phyloP scores from a whole-genome alignment of 1,140 invertebrate species.

The Monomorium pharaonis region DNA sequence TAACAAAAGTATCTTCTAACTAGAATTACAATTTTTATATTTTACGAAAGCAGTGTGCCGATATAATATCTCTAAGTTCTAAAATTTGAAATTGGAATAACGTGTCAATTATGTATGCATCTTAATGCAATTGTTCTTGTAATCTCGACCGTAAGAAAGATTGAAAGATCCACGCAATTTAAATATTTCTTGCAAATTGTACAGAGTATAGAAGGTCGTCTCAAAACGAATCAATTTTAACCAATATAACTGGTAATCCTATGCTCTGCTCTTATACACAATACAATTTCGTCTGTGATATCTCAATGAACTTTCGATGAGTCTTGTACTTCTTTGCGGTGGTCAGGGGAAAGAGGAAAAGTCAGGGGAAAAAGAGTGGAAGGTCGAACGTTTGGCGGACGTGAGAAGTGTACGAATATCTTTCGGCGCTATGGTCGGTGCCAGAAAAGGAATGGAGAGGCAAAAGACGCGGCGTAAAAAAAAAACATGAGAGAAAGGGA shows the following conservation, averaged over 20 bases:
- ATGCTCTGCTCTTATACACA: background rate
- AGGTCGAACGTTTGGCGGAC: constrained; percentile 27
- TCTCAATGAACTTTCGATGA: constrained; percentile 19
- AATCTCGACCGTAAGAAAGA: background rate
- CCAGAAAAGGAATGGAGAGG: constrained; percentile 30
- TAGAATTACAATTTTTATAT: background rate
- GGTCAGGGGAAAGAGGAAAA: constrained; percentile 8
- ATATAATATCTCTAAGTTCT: background rate
- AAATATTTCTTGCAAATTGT: background rate
- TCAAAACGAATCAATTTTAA: background rate
- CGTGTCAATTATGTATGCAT: background rate
- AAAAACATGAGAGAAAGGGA: background rate
- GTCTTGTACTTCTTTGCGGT: background rate
- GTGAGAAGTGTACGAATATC: constrained; percentile 47
- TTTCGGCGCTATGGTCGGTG: constrained; percentile 12
- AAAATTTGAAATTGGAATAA: background rate
- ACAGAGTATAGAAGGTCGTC: background rate
- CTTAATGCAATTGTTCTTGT: background rate
- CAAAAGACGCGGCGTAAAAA: background rate
- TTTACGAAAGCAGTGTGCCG: background rate
- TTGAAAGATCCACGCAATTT: background rate
- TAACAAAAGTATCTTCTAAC: background rate
- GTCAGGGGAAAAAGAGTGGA: background rate
- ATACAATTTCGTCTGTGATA: constrained; percentile 18
- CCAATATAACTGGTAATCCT: background rate